Evolutionary conservation across 2,113 vertebrate genomes (phyloP).

Genomic region (Petrocephalus microphthalmus): DNA sequence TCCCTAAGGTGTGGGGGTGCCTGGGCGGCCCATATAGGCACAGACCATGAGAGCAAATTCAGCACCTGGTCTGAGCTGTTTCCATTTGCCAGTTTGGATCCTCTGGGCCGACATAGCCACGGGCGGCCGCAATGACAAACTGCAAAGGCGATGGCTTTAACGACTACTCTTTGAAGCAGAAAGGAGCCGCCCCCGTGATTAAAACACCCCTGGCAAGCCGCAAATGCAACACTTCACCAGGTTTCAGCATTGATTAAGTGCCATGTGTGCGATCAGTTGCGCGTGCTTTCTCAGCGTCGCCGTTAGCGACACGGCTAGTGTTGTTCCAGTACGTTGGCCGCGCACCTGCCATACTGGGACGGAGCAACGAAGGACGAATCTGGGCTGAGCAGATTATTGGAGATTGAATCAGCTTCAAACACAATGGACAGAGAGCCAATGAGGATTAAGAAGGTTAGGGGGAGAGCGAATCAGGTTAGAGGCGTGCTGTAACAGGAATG

Average conservation of each 20-base stretch:
- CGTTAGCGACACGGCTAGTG: background rate
- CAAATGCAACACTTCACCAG: background rate
- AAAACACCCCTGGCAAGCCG: background rate
- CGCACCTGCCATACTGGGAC: background rate
- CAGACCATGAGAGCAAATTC: background rate
- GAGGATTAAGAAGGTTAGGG: background rate
- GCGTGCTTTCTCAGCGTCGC: background rate
- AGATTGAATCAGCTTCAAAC: background rate
- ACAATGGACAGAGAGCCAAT: background rate
- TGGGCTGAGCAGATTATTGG: background rate
- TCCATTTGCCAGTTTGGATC: background rate
- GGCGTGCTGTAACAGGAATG: background rate
- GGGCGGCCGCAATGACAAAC: background rate
- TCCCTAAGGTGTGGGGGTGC: background rate
- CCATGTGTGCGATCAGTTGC: background rate
- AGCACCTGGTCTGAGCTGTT: background rate
- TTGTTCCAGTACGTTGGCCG: background rate
- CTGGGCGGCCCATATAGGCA: background rate
- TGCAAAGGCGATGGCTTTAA: background rate
- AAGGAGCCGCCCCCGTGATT: background rate
- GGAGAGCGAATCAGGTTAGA: background rate
- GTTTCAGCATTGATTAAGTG: slow-evolving; percentile 11
- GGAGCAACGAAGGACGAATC: background rate
- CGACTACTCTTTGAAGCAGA: background rate
- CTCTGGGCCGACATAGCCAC: background rate